phyloP scores from a whole-genome alignment of 2,888 invertebrate species.

The Nudaria mundana region DNA sequence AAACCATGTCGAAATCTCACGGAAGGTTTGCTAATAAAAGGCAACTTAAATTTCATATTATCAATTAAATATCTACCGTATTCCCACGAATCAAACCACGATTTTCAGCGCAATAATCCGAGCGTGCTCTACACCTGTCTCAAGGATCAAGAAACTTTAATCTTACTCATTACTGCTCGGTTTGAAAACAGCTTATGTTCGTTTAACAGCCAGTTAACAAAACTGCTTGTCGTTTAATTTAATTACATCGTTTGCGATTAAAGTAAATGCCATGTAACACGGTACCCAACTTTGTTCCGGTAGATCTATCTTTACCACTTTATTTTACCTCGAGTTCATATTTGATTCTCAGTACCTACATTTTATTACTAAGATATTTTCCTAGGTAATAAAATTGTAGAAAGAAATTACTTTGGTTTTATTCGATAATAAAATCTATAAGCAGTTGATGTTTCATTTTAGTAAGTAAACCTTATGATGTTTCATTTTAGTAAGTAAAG shows the following conservation, averaged over 20 bases:
- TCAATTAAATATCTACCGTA: constrained; percentile 44
- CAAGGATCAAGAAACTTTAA: constrained; percentile 67
- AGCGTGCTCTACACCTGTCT: constrained; percentile 64
- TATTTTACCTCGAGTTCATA: constrained; percentile 25
- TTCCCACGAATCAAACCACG: constrained; percentile 34
- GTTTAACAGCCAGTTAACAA: constrained; percentile 45
- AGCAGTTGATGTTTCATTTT: too few relatives aligned
- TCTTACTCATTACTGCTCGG: constrained; percentile 54
- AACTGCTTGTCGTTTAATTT: constrained; percentile 55
- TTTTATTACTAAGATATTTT: constrained; percentile 9
- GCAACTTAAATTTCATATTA: constrained; percentile 44
- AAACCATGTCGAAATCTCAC: constrained; percentile 55
- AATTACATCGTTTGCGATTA: constrained; percentile 64
- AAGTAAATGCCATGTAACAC: constrained; percentile 60
- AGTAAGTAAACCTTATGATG: too few relatives aligned
- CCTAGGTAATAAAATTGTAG: too few relatives aligned
- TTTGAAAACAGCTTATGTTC: constrained; percentile 52
- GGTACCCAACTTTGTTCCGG: constrained; percentile 49
- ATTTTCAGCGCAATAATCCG: constrained; percentile 34
- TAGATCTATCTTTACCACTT: constrained; percentile 50
- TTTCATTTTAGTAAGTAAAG: too few relatives aligned
- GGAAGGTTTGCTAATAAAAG: constrained; percentile 56
- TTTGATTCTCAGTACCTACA: constrained; percentile 10
- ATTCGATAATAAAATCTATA: too few relatives aligned
- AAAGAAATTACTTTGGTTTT: too few relatives aligned